Evolutionary conservation across 2,888 invertebrate genomes (phyloP).

Genomic region (Ypsolopha scabrella): DNA sequence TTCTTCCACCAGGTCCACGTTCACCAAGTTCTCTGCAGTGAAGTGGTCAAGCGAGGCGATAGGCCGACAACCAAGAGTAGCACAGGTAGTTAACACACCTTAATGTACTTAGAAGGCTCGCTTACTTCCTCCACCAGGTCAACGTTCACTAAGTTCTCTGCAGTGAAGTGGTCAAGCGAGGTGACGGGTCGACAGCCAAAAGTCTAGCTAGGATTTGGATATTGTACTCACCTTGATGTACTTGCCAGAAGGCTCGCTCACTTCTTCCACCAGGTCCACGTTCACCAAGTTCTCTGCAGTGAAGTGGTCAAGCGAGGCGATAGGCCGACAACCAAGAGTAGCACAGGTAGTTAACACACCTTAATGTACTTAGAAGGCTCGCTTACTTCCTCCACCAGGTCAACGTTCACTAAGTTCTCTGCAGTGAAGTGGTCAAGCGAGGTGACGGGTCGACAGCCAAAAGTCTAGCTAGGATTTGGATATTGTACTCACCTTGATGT

Average conservation of each 20-base stretch:
- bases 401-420: slow-evolving; percentile 92
- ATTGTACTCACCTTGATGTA: too few relatives aligned
- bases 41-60: too few relatives aligned
- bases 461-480: neutral
- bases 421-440: slow-evolving; percentile 73
- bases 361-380: slow-evolving; percentile 93
- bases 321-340: too few relatives aligned
- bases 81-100: too few relatives aligned
- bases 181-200: too few relatives aligned
- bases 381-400: slow-evolving; percentile 93
- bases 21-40: slow-evolving; percentile 89
- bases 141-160: slow-evolving; percentile 92
- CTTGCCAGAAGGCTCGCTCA: slow-evolving; percentile 88
- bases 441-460: too few relatives aligned
- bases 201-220: too few relatives aligned
- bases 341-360: too few relatives aligned
- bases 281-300: slow-evolving; percentile 89
- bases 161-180: too few relatives aligned
- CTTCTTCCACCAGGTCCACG: slow-evolving; percentile 96
- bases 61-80: too few relatives aligned
- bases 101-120: slow-evolving; percentile 92
- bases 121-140: slow-evolving; percentile 95
- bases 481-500: slow-evolving; percentile 78
- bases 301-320: too few relatives aligned
- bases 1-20: slow-evolving; percentile 95